phyloP scores from a whole-genome alignment of 2,797 vertebrate species.

The Enoplosus armatus region DNA sequence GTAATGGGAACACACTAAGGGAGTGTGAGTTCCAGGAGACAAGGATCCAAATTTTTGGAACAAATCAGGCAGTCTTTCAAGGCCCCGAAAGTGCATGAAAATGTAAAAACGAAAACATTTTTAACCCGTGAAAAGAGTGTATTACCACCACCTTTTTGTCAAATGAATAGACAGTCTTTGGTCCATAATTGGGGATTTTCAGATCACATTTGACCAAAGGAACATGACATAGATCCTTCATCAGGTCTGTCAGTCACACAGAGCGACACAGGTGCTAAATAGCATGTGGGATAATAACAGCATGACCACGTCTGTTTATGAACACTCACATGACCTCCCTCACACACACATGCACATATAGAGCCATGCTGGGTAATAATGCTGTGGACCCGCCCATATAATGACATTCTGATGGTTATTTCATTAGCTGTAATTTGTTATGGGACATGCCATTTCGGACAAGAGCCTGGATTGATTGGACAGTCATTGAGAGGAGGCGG shows the following conservation, averaged over 20 bases:
- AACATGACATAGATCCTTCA: conserved; percentile 32
- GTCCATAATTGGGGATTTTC: background rate
- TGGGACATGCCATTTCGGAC: conserved; percentile 86
- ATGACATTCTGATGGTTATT: conserved; percentile 88
- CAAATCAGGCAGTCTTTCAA: conserved; percentile 24
- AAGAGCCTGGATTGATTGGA: conserved; percentile 82
- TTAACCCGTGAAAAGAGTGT: background rate
- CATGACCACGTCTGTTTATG: conserved; percentile 46
- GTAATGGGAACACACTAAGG: conserved; percentile 59
- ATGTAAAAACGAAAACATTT: conserved; percentile 1
- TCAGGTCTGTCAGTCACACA: conserved; percentile 52
- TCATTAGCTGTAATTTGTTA: conserved; percentile 88
- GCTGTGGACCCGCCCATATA: conserved; percentile 73
- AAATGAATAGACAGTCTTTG: background rate
- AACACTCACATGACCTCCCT: conserved; percentile 41
- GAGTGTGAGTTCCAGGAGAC: conserved; percentile 51
- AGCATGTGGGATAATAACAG: conserved; percentile 45
- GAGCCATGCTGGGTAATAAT: conserved; percentile 78
- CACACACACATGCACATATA: conserved; percentile 37
- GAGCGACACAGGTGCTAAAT: conserved; percentile 79
- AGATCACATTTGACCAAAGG: conserved; percentile 3
- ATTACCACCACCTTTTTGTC: background rate
- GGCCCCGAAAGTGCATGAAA: conserved; percentile 13
- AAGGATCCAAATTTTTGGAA: conserved; percentile 38
- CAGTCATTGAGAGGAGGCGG: conserved; percentile 72